These are phyloP conservation scores for Acanthopagrus latus DNA, from an alignment of 2,797 vertebrate species.

Conservation along the genomic window DNA sequence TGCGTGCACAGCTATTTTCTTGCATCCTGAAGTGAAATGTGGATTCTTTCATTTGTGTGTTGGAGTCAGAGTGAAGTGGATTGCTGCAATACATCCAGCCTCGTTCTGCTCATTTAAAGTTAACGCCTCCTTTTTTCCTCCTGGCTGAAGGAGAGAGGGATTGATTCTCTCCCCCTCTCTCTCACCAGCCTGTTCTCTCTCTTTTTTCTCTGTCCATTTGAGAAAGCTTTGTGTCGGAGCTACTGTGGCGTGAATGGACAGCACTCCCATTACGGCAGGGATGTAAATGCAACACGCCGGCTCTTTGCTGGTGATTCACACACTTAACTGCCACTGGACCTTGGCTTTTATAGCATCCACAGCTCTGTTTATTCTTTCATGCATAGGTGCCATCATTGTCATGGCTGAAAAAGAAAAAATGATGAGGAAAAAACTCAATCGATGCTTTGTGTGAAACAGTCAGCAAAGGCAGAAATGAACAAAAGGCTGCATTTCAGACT, in stretches of 20 bases:
- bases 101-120: constrained; percentile 15
- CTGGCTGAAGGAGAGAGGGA: not conserved
- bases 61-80: constrained; percentile 8
- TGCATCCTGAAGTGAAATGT: not conserved
- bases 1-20: not conserved
- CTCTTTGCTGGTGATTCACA: constrained; percentile 25
- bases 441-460: not conserved
- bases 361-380: not conserved
- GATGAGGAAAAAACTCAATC: not conserved
- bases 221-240: constrained; percentile 27
- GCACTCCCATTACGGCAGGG: not conserved
- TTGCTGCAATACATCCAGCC: not conserved
- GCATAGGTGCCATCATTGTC: not conserved
- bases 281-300: constrained; percentile 18
- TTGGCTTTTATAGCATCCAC: not conserved
- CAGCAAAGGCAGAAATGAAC: not conserved
- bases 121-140: not conserved
- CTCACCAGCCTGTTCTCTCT: too few species aligned
- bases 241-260: constrained; percentile 16
- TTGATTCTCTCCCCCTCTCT: not conserved
- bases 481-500: not conserved
- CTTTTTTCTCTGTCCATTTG: not conserved
- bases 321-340: constrained; percentile 4
- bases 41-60: not conserved
- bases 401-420: not conserved